These are phyloP conservation scores for Drosophila trichaetosa DNA, from an alignment of 2,888 invertebrate species.

Conservation along the genomic window DNA sequence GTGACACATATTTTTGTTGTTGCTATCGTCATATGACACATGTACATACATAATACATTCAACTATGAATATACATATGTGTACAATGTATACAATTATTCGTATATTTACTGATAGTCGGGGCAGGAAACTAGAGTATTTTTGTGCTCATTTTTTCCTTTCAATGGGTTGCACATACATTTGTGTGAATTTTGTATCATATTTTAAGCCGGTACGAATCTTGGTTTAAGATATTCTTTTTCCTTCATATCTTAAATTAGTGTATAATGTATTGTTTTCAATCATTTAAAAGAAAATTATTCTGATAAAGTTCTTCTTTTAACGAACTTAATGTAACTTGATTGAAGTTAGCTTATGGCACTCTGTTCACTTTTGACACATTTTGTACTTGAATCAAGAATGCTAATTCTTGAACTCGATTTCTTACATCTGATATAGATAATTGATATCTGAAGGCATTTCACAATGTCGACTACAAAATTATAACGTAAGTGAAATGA, in stretches of 20 bases:
- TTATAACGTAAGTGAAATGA: not conserved
- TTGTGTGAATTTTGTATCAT: not conserved
- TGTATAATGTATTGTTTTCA: not conserved
- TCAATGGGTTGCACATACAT: not conserved
- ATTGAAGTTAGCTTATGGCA: not conserved
- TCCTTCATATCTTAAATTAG: not conserved
- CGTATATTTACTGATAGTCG: slow-evolving; percentile 32
- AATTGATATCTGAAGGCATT: not conserved
- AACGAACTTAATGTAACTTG: not conserved
- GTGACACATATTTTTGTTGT: slow-evolving; percentile 7
- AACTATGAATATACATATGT: not conserved
- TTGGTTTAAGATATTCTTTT: not conserved
- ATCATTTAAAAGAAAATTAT: not conserved
- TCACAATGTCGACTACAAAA: not conserved
- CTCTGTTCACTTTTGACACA: not conserved
- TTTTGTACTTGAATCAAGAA: not conserved
- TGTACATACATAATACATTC: slow-evolving; percentile 5
- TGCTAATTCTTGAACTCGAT: not conserved
- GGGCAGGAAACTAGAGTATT: not conserved
- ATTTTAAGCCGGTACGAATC: not conserved
- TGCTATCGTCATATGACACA: slow-evolving; percentile 14
- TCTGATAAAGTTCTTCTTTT: not conserved
- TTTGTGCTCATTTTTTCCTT: slow-evolving; percentile 28
- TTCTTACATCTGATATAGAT: not conserved
- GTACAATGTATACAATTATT: not conserved